Evolutionary conservation across 2,113 vertebrate species (phyloP), one percentile per base, ranked within the genome.

Genomic region (Pangasianodon hypophthalmus): DNA sequence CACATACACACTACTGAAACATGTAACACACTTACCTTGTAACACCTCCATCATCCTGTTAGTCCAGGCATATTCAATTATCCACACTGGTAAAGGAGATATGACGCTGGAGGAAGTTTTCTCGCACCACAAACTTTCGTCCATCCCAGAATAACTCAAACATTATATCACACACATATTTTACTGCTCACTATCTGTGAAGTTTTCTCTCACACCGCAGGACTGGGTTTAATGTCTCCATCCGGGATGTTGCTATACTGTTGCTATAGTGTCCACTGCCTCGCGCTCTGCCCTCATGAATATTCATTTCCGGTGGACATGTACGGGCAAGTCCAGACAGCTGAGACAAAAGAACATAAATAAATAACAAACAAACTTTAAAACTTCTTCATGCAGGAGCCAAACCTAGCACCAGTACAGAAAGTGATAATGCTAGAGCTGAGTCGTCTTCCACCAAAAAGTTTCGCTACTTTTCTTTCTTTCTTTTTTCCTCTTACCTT

Each of bases 21-120:
- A 37, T 37, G 37, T 37, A 37, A 37, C 37, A 37, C 37, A 37
- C 37, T 37, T 37, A 37, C 37, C 37, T 37, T 94, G 71, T 14
- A 93, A 92, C 26, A 95, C 37, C 4, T 95, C 94, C 81, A 90
- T 89, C 90, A 93, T 93, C 48, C 58, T 87, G 84, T 94, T 93
- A 44, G 90, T 92, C 95, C 95, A 96, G 14, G 95, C 90, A 2
- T 94, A 91, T 91, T 96, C 95, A 46, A 95, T 93, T 29, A 96
- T 95, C 96, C 95, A 95, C 80, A 94, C 71, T 1, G 95, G 89
- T 8, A 95, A 67, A 85, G 79, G 84, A 0, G 91, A 64, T 54
- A 88, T 89, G 0, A 91, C 87, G 54, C 62, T 44, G 29, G 75
- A 85, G 29, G 86, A 91, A 10, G 67, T 84, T 46, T 86, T 90